Evolutionary conservation across 1,140 invertebrate genomes (phyloP), one percentile per base, ranked within the genome.

Genomic region (Penaeus japonicus): DNA sequence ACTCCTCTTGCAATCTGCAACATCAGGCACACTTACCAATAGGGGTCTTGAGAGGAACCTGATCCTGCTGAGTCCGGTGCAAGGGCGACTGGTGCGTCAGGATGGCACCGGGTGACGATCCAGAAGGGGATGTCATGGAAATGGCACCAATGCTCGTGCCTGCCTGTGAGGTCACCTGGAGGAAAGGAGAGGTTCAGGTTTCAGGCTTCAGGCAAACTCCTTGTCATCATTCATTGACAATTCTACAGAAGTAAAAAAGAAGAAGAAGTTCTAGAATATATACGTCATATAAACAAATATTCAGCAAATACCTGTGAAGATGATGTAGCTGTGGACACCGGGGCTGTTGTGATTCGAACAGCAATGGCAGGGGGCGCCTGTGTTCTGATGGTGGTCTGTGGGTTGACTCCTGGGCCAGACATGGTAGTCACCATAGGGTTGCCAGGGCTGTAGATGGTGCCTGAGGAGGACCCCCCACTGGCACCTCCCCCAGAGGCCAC

Each of bases 291-390:
- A 27, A 20, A 83, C 15, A 83, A 0, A 12, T 30, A 35, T 0
- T 5, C 27, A 22, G 57, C 53, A 73, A 30, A n/a, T 53, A 83
- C 80, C 55, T 62, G 39, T 53, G 85, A 27, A 30, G 87, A 83
- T n/a, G 87, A 73, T 35, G 81, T 35, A 35, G 57, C 77, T 7
- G 82, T 84, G 4, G 75, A 55, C 17, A 79, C 77, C 5, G 87
- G 82, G 12, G 87, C 82, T 32, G 82, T 89, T 32, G 87, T 89
- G 55, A 89, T 89, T 65, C 87, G 65, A 20, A 89, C 87, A 54
- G 87, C 82, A 39, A 89, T 89, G 24, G 87, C 78, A 0, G 87
- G 62, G 18, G 78, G 73, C 1, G 82, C 35, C 30, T 59, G 87
- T 15, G 80, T 32, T 83, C 87, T 78, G 53, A 85, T 89, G 35